These are phyloP conservation scores for Xenentodon cancila DNA, from an alignment of 2,797 vertebrate species.

Conservation along the genomic window DNA sequence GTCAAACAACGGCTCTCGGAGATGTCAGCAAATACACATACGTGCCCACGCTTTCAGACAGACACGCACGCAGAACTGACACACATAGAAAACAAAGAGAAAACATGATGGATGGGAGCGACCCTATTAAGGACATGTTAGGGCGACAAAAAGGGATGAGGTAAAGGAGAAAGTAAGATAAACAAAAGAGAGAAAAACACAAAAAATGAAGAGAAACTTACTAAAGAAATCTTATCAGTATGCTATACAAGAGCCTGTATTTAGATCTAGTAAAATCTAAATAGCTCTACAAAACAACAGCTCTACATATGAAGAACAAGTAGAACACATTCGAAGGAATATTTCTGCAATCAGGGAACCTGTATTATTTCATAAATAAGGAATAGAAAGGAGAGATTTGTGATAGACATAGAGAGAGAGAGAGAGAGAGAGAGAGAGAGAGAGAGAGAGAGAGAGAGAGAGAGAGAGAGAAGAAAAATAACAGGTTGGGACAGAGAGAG, in stretches of 20 bases:
- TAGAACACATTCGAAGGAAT: slow-evolving; percentile 62
- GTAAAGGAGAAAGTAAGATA: slow-evolving; percentile 49
- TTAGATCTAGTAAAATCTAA: slow-evolving; percentile 77
- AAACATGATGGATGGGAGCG: slow-evolving; percentile 62
- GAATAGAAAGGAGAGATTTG: slow-evolving; percentile 56
- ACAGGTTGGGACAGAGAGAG: slow-evolving; percentile 47
- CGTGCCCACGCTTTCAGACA: slow-evolving; percentile 46
- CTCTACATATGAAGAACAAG: slow-evolving; percentile 61
- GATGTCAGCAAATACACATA: slow-evolving; percentile 43
- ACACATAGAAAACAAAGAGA: slow-evolving; percentile 58
- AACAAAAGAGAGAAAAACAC: slow-evolving; percentile 15
- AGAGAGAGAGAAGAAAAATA: slow-evolving; percentile 40
- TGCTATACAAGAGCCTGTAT: slow-evolving; percentile 71
- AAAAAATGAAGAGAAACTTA: slow-evolving; percentile 52
- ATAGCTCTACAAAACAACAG: slow-evolving; percentile 67
- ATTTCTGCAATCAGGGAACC: slow-evolving; percentile 69
- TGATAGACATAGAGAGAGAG: slow-evolving; percentile 46
- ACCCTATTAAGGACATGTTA: slow-evolving; percentile 62
- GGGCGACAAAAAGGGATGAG: slow-evolving; percentile 61
- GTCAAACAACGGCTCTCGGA: slow-evolving; percentile 45
- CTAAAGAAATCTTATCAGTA: slow-evolving; percentile 73
- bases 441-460: slow-evolving; percentile 38
- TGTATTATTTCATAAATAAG: slow-evolving; percentile 61
- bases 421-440: slow-evolving; percentile 44
- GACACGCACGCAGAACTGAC: slow-evolving; percentile 71